Conservation (phyloP, 2,113 vertebrate species). For the Malaclemys terrapin region DNA sequence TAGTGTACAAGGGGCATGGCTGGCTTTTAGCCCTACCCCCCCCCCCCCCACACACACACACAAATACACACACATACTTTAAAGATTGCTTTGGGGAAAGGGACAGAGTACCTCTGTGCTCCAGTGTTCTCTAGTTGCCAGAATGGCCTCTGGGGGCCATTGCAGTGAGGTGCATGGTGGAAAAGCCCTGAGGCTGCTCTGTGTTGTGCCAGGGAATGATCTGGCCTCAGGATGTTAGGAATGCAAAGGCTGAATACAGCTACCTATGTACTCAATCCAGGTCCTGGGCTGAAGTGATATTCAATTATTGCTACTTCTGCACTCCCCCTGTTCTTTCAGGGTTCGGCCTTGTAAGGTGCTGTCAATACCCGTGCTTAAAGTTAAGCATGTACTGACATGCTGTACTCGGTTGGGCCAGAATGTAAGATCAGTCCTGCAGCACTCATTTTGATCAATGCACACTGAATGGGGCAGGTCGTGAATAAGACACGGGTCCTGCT, state of each 20-base stretch:
- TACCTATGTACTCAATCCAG: background rate
- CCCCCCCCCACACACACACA: too few species aligned
- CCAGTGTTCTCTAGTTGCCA: background rate
- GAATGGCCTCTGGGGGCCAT: background rate
- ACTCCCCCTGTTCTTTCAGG: background rate
- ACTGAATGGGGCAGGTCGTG: rapidly evolving
- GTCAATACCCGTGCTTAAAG: background rate
- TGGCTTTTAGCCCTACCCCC: background rate
- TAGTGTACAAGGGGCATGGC: background rate
- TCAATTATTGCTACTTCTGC: background rate
- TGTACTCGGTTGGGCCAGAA: background rate
- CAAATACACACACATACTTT: background rate
- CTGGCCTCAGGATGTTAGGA: background rate
- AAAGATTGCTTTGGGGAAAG: background rate
- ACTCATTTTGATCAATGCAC: background rate
- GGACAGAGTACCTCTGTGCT: background rate
- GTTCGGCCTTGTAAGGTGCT: background rate
- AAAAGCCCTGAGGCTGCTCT: background rate
- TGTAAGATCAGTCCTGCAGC: rapidly evolving
- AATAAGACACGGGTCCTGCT: background rate
- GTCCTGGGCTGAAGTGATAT: background rate
- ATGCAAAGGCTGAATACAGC: background rate
- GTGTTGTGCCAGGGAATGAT: background rate
- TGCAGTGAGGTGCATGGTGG: background rate
- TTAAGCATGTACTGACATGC: background rate